Evolutionary conservation across 1,140 invertebrate genomes (phyloP), one percentile per base, ranked within the genome.

Genomic region (Drosophila mayri): DNA sequence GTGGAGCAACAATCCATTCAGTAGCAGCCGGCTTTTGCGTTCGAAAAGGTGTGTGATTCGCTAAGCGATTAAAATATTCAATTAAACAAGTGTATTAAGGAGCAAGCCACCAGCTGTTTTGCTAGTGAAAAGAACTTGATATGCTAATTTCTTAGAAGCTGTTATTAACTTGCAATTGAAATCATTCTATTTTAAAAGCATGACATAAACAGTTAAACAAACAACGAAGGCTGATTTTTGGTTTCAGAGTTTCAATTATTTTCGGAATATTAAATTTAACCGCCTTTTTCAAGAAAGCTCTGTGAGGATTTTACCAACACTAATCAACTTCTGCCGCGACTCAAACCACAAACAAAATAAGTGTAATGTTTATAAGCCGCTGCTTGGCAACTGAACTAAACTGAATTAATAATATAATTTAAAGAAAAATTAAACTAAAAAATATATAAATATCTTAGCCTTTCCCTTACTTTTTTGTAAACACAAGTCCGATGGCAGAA

Each of bases 31-130:
- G 65, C 62, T 61, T 76, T 82, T 64, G 35, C 47, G 70, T 73
- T 87, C 49, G 59, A 38, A 71, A 77, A 82, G 63, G 84, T 86
- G 82, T 61, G 74, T 74, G 57, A 38, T 55, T 41, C 37, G 40
- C 35, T 14, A 18, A 37, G 52, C 40, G 47, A 71, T 63, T 64
- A 47, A 49, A 30, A 40, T 20, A 47, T 16, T 25, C 44, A 57
- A 57, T 16, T 25, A 38, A 35, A 30, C 30, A 66, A 44, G 49
- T 47, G 65, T 68, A 67, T 60, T 65, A 43, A 8, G 32, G 58
- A 32, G 52, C 52, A 55, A 55, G 35, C 41, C 43, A 35, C 65
- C 49, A 41, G 35, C 37, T 49, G 37, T 32, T 63, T 38, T 37
- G 61, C 32, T 49, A 16, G 35, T n/a, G 28, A 47, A 70, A 28